phyloP scores from a whole-genome alignment of 1,140 invertebrate species.

The Lasioglossum baleicum region DNA sequence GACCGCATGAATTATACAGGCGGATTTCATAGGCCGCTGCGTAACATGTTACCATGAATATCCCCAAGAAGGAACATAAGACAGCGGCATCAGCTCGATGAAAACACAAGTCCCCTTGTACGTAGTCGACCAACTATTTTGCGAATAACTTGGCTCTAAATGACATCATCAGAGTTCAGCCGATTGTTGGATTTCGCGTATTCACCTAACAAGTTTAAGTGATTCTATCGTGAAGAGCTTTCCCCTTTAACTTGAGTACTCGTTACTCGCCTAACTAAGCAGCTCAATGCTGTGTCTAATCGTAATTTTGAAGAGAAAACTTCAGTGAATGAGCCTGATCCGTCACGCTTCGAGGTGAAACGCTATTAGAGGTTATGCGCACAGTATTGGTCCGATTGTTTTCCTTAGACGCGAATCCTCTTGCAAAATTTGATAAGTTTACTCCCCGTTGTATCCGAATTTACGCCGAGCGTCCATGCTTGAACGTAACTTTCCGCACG shows the following conservation, averaged over 20 bases:
- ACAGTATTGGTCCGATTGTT: background rate
- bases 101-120: background rate
- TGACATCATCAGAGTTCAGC: background rate
- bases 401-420: background rate
- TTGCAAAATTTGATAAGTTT: background rate
- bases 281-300: background rate
- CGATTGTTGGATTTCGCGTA: no score
- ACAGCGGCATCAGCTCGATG: background rate
- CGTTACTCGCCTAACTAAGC: no score
- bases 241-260: no score
- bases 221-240: no score
- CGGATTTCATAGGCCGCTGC: background rate
- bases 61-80: conserved; percentile 4
- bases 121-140: background rate
- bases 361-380: no score
- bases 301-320: background rate
- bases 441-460: no score
- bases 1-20: conserved; percentile 9
- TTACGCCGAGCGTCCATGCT: background rate
- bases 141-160: background rate
- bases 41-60: conserved; percentile 6
- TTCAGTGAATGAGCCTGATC: no score
- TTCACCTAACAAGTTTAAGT: no score
- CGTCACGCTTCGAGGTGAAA: no score
- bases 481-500: background rate